phyloP scores from a whole-genome alignment of 2,888 invertebrate species.

The Oegoconia quadripuncta region DNA sequence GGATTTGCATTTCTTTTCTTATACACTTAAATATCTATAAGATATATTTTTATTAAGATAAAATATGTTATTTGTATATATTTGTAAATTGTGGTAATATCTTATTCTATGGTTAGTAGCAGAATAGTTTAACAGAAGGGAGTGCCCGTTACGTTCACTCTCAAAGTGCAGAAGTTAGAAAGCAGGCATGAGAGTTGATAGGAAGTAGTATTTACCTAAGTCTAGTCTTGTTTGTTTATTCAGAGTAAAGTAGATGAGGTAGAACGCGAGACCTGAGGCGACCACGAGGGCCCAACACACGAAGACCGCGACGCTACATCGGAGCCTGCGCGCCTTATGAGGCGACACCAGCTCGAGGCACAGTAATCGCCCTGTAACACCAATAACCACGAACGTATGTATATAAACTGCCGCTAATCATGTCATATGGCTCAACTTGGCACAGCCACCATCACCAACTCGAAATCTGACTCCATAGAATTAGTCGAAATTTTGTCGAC shows the following conservation, averaged over 20 bases:
- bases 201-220: conserved; percentile 49
- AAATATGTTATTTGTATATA: too few species aligned
- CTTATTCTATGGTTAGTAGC: background rate
- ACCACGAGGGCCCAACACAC: conserved; percentile 65
- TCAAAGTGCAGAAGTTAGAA: background rate
- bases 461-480: too few species aligned
- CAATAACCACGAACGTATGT: background rate
- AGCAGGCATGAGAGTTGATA: background rate
- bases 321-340: conserved; percentile 43
- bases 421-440: too few species aligned
- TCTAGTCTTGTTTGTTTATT: conserved; percentile 41
- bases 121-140: too few species aligned
- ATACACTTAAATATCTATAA: background rate
- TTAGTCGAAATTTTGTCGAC: too few species aligned
- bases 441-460: too few species aligned
- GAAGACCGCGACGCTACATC: conserved; percentile 67
- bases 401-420: too few species aligned
- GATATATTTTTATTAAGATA: too few species aligned
- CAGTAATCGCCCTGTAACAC: conserved; percentile 63
- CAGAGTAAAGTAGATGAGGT: conserved; percentile 44
- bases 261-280: conserved; percentile 46
- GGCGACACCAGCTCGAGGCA: conserved; percentile 62
- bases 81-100: too few species aligned
- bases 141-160: background rate
- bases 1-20: background rate